phyloP scores from a whole-genome alignment of 2,888 invertebrate species.

The Papilio gigon region DNA sequence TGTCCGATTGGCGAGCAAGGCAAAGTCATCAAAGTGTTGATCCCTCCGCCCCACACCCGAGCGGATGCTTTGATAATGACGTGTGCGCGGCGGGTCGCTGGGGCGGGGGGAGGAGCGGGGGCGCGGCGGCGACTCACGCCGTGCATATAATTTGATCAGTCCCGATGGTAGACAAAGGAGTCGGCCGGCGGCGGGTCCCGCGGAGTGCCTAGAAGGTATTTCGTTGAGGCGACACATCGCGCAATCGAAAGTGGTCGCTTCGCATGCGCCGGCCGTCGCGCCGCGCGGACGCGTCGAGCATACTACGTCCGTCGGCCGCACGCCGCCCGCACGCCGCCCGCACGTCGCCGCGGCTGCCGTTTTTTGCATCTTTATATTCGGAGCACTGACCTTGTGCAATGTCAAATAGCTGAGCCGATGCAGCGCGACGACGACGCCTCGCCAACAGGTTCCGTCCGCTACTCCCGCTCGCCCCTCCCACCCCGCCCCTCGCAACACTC shows the following conservation, averaged over 20 bases:
- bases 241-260: conserved; percentile 76
- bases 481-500: conserved; percentile 60
- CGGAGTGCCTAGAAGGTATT: conserved; percentile 53
- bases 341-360: conserved; percentile 50
- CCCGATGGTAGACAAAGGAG: conserved; percentile 58
- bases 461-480: not conserved
- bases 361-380: conserved; percentile 80
- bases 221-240: conserved; percentile 55
- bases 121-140: conserved; percentile 8
- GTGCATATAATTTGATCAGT: conserved; percentile 42
- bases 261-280: conserved; percentile 64
- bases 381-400: conserved; percentile 82
- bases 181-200: conserved; percentile 53
- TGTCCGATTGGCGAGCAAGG: not conserved
- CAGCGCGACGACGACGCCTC: conserved; percentile 44
- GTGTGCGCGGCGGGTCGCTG: conserved; percentile 4
- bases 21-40: conserved; percentile 11
- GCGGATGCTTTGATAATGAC: conserved; percentile 29
- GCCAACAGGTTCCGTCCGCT: conserved; percentile 52
- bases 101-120: not conserved
- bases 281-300: conserved; percentile 60
- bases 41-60: not conserved
- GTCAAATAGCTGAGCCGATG: conserved; percentile 78
- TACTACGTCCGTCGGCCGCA: conserved; percentile 45
- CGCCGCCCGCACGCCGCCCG: conserved; percentile 59